Percentiles rank a stretch among this genome's conserved stretches.
These are phyloP conservation scores for Diadophis punctatus DNA, from an alignment of 2,113 vertebrate genomes.

Conservation along the genomic window DNA sequence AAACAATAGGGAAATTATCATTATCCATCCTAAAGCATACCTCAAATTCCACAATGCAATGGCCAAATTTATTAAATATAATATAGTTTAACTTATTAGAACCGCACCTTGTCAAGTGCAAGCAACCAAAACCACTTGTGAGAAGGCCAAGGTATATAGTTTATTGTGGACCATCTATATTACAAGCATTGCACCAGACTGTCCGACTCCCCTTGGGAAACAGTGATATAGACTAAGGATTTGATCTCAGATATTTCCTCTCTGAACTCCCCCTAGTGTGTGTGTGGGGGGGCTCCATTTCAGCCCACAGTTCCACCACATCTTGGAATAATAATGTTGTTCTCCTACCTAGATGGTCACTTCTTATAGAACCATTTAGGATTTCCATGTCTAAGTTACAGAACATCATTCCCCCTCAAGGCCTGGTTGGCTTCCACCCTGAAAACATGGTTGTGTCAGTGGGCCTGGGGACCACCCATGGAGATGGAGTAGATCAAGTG, in stretches of 20 bases:
- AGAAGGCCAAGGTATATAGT: neutral
- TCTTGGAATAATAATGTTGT: neutral
- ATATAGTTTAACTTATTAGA: no score
- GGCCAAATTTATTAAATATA: neutral
- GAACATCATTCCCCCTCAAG: neutral
- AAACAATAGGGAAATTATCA: neutral
- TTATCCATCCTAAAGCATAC: neutral
- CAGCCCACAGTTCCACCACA: neutral
- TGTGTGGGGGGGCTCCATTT: neutral
- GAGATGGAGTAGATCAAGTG: neutral
- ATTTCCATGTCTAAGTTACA: neutral
- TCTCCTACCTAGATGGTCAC: neutral
- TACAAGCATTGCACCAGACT: neutral
- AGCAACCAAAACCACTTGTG: neutral
- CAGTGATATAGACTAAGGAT: neutral
- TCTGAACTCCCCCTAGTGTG: neutral
- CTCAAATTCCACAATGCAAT: neutral
- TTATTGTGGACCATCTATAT: neutral
- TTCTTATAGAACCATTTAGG: neutral
- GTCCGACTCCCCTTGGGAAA: neutral
- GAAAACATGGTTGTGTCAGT: neutral
- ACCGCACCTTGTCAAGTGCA: neutral
- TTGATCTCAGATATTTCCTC: neutral
- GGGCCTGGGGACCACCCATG: neutral
- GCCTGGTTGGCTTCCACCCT: neutral